These are phyloP conservation scores for Pristiophorus japonicus DNA, from an alignment of 2,113 vertebrate genomes.

Conservation along the genomic window DNA sequence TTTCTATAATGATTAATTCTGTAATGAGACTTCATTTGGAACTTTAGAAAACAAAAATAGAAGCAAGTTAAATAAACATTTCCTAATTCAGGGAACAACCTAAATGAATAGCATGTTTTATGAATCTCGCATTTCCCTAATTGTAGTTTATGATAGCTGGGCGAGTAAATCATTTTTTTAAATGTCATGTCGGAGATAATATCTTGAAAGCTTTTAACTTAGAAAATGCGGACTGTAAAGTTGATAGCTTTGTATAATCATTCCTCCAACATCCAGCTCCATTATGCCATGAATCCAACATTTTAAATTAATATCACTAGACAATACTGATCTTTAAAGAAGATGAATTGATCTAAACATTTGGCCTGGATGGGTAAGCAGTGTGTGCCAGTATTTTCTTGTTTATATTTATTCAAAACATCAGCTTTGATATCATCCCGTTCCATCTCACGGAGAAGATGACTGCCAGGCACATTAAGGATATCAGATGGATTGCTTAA, in stretches of 20 bases:
- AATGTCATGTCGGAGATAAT: not conserved
- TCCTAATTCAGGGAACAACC: not conserved
- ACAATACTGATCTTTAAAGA: conserved; percentile 1
- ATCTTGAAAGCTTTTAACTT: not conserved
- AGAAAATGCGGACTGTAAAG: not conserved
- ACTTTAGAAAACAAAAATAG: not conserved
- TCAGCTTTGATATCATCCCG: not conserved
- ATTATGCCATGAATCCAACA: not conserved
- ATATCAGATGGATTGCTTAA: conserved; percentile 37
- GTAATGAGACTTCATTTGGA: not conserved
- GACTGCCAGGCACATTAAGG: conserved; percentile 7
- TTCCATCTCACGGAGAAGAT: conserved; percentile 16
- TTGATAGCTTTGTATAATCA: not conserved
- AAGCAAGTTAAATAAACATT: not conserved
- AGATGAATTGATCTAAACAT: conserved; percentile 24
- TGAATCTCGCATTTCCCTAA: not conserved
- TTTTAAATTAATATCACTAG: conserved; percentile 10
- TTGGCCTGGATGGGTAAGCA: not conserved
- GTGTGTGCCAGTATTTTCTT: not conserved
- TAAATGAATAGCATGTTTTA: not conserved
- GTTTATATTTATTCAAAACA: conserved; percentile 32
- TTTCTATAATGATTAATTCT: not conserved
- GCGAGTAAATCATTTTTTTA: not conserved
- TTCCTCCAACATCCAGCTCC: not conserved
- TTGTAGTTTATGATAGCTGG: not conserved